Evolutionary conservation across 2,888 invertebrate genomes (phyloP).

Genomic region (Pollenia labialis): DNA sequence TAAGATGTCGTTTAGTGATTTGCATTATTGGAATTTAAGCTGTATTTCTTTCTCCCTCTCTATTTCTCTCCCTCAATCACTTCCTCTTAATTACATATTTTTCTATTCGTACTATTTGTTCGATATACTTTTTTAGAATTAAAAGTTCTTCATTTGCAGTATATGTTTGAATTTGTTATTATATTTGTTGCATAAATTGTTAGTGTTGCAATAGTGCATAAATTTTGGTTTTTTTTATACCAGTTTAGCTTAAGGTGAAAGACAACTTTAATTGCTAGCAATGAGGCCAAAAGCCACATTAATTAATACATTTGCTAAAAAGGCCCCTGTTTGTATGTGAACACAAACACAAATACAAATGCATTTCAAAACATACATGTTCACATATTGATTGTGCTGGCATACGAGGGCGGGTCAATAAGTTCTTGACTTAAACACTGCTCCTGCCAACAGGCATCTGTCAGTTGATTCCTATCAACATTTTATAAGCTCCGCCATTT

Average conservation of each 20-base stretch:
- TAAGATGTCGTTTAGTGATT: background rate
- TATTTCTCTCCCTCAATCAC: background rate
- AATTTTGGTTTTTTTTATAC: background rate
- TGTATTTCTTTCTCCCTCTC: background rate
- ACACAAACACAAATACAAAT: conserved; percentile 28
- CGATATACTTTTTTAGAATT: background rate
- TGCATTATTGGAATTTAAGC: background rate
- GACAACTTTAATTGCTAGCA: conserved; percentile 79
- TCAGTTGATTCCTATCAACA: no score
- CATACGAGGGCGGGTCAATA: no score
- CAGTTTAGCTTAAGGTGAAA: conserved; percentile 75
- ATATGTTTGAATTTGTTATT: conserved; percentile 2
- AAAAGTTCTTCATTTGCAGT: background rate
- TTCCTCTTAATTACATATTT: background rate
- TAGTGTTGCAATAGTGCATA: conserved; percentile 29
- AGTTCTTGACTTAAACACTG: background rate
- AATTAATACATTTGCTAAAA: conserved; percentile 25
- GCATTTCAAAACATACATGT: background rate
- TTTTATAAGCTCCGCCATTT: no score
- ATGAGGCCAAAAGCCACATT: conserved; percentile 71
- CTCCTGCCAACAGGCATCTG: no score
- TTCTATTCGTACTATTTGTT: conserved; percentile 4
- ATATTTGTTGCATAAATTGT: conserved; percentile 1
- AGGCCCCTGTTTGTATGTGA: no score
- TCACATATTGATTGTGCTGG: no score